Evolutionary conservation across 1,140 invertebrate species (phyloP), one percentile per base, ranked within the genome.

Genomic region (Drosophila littoralis): DNA sequence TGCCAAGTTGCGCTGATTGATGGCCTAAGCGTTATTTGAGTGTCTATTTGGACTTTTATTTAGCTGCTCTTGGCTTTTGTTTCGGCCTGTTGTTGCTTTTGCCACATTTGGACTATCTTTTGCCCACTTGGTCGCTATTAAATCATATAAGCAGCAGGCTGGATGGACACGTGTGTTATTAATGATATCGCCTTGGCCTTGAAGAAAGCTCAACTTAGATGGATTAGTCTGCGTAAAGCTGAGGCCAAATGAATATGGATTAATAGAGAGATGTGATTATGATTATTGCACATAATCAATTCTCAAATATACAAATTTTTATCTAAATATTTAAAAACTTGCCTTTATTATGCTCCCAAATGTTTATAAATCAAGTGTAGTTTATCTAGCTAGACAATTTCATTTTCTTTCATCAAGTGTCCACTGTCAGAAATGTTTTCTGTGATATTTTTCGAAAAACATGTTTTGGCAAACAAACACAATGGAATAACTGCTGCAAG

Each of bases 11-110:
- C 61, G 76, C 75, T 86, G 83, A 86, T 86, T 86, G 83, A 86
- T 86, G 83, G 84, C 79, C 68, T 88, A 88, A 88, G 83, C 83
- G 83, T 80, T 86, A 79, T 88, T 86, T 89, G 83, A 88, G 79
- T 86, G 76, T 83, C 81, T 85, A 57, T 82, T 81, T 69, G 69
- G 77, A 55, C 75, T 67, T 67, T 67, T 85, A 50, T 22, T 43
- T 32, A 10, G 55, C 12, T 33, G n/a, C 22, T 8, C 28, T 51
- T 51, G 33, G 28, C 15, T 51, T 54, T 65, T 42, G 22, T 54
- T 61, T 13, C 13, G 15, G 22, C 22, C 22, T 22, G 22, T 7
- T 13, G n/a, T n/a, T 38, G n/a, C 15, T 59, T 32, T 32, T 55
- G 12, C 22, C 13, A 36, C 9, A 28, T 28, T 10, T 57, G 36